These are phyloP conservation scores for Chaunax sp. DNA, from an alignment of 2,797 vertebrate species.

Conservation along the genomic window DNA sequence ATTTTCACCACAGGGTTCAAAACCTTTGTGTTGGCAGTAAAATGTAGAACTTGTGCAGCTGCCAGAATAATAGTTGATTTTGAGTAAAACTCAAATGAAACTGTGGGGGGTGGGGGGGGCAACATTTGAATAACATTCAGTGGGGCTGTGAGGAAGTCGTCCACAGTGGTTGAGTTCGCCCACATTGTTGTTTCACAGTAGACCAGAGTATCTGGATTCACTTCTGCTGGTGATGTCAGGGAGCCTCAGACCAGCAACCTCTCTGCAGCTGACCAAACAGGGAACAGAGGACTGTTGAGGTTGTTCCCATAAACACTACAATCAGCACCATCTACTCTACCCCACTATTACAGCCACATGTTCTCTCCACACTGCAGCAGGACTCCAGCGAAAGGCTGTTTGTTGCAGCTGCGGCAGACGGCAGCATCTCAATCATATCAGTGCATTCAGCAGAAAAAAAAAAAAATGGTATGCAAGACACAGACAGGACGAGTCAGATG, in stretches of 20 bases:
- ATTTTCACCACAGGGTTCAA: slow-evolving; percentile 9
- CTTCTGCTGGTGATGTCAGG: slow-evolving; percentile 68
- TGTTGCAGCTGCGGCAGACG: slow-evolving; percentile 3
- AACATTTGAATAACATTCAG: slow-evolving; percentile 33
- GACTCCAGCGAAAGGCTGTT: slow-evolving; percentile 3
- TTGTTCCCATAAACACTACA: slow-evolving; percentile 66
- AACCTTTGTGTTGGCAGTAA: slow-evolving; percentile 16
- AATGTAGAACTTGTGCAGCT: neutral
- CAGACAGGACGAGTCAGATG: slow-evolving; percentile 16
- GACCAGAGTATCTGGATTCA: slow-evolving; percentile 52
- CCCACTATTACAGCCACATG: slow-evolving; percentile 64
- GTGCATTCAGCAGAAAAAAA: slow-evolving; percentile 22
- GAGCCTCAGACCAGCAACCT: slow-evolving; percentile 53
- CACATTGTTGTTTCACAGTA: slow-evolving; percentile 38
- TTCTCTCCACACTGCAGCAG: slow-evolving; percentile 33
- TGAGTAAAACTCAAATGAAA: slow-evolving; percentile 37
- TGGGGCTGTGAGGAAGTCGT: slow-evolving; percentile 61
- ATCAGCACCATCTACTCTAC: slow-evolving; percentile 51
- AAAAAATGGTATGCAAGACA: slow-evolving; percentile 12
- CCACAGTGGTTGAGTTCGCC: slow-evolving; percentile 24
- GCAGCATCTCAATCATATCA: slow-evolving; percentile 20
- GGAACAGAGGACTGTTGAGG: slow-evolving; percentile 42
- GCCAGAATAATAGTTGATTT: slow-evolving; percentile 35
- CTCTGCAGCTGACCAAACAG: slow-evolving; percentile 80
- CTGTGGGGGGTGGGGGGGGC: slow-evolving; percentile 5